Base-by-base conservation (phyloP, 2,797 vertebrate genomes). In the Scleropages formosus region DNA sequence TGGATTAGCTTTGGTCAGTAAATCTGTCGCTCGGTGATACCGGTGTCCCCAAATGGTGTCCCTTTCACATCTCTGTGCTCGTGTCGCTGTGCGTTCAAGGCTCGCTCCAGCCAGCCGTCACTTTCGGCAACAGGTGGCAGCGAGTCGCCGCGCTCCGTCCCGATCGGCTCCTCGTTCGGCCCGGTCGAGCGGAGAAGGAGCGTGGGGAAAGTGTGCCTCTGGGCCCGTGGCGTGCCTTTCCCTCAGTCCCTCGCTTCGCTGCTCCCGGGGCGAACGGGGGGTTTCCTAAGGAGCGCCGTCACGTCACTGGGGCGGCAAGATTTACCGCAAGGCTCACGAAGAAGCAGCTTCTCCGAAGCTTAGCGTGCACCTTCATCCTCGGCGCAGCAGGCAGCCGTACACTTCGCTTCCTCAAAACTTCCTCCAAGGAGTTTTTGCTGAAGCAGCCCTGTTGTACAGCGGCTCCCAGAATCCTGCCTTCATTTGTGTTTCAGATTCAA, bases 71-170 rank as follows among this genome's bases (percentile, higher is more conserved):
- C 31, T 39, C 31, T 39, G 31, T 6, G 2, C 31, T 39, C 2
- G 31, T 2, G 31, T 39, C 31, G 39, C 2, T 6, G 31, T 39
- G 31, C 39, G 31, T 31, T 31, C 31, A 39, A 16, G 26, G 15
- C 64, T 68, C 44, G 60, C 20, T 72, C 72, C 75, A 77, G 60
- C 65, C 46, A 7, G 44, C 76, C 18, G 73, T 75, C 79, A 72
- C 61, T n/a, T 72, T 72, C 70, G 72, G 62, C 72, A 75, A 75
- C 73, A 72, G 78, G 78, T 77, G 75, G 77, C 20, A 8, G 61
- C 51, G 20, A 59, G 51, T 26, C 44, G 22, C 64, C 62, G 26
- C n/a, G 63, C 56, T 24, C 59, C 22, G 31, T 8, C 7, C 47
- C 44, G 66, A 0, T 16, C 18, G 11, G 26, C 46, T 63, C 53